Evolutionary conservation across 2,888 invertebrate genomes (phyloP).

Genomic region (Volucella inanis): DNA sequence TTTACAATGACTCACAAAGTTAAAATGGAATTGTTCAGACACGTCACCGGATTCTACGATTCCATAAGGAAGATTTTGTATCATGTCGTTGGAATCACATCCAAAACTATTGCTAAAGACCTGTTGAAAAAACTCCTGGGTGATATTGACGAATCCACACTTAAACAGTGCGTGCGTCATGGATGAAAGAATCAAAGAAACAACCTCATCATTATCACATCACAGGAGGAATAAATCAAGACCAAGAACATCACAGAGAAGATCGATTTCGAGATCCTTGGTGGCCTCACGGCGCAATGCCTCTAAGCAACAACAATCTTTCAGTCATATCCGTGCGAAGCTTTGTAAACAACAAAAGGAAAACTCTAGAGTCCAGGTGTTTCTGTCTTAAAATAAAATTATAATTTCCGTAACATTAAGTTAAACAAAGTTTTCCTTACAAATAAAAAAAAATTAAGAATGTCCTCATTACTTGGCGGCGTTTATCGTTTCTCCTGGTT

Average conservation of each 20-base stretch:
- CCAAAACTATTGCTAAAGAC: slow-evolving; percentile 94
- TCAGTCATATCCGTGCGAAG: neutral
- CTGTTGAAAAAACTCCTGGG: slow-evolving; percentile 93
- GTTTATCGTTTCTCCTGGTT: no score
- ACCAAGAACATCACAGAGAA: slow-evolving; percentile 99
- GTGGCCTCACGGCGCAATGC: slow-evolving; percentile 92
- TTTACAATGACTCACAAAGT: slow-evolving; percentile 81
- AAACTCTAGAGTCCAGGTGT: neutral
- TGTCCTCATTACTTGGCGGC: no score
- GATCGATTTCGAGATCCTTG: slow-evolving; percentile 96
- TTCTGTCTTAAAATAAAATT: slow-evolving; percentile 36
- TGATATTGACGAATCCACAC: slow-evolving; percentile 92
- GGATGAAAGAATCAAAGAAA: slow-evolving; percentile 94
- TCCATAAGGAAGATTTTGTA: slow-evolving; percentile 98
- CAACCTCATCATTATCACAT: slow-evolving; percentile 93
- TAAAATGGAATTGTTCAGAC: slow-evolving; percentile 86
- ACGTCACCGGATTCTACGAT: slow-evolving; percentile 95
- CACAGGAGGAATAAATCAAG: slow-evolving; percentile 98
- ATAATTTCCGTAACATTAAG: slow-evolving; percentile 53
- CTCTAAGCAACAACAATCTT: slow-evolving; percentile 83
- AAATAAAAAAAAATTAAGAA: slow-evolving; percentile 44
- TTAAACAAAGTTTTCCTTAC: slow-evolving; percentile 43
- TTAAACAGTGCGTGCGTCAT: slow-evolving; percentile 96
- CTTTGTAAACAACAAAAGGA: slow-evolving; percentile 6
- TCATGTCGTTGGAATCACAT: slow-evolving; percentile 98